A percentile compares a stretch with the other conserved stretches of the same genome.
Evolutionary conservation across 1,140 invertebrate genomes (phyloP).

Genomic region (Coptotermes formosanus): DNA sequence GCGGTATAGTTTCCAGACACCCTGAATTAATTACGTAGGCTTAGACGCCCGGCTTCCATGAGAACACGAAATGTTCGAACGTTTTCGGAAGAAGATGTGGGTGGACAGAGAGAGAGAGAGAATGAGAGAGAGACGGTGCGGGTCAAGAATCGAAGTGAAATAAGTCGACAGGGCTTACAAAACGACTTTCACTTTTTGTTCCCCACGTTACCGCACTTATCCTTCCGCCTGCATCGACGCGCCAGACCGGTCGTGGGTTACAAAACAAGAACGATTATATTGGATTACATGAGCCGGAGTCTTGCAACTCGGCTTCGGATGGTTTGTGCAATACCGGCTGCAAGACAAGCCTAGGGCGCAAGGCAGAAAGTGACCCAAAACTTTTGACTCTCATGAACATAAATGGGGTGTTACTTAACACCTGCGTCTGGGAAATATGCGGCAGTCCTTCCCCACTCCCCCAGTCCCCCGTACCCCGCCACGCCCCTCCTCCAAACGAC

Average conservation of each 20-base stretch:
- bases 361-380: not conserved
- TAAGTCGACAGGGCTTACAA: not conserved
- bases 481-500: too few species aligned
- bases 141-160: not conserved
- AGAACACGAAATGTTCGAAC: not conserved
- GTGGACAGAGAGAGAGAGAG: not conserved
- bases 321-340: not conserved
- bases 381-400: not conserved
- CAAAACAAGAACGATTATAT: conserved; percentile 10
- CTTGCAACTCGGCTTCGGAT: too few species aligned
- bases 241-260: not conserved
- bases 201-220: not conserved
- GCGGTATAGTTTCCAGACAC: not conserved
- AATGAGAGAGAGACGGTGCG: not conserved
- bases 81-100: not conserved
- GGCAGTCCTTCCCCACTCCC: too few species aligned
- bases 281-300: not conserved
- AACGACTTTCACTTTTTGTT: conserved; percentile 13
- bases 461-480: too few species aligned
- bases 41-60: too few species aligned
- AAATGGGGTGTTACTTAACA: not conserved
- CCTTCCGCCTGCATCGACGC: not conserved
- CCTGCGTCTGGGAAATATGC: not conserved
- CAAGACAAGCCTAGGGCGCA: not conserved
- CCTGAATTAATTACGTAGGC: not conserved